Evolutionary conservation across 2,113 vertebrate species (phyloP).

Genomic region (Sinocyclocheilus rhinocerous): DNA sequence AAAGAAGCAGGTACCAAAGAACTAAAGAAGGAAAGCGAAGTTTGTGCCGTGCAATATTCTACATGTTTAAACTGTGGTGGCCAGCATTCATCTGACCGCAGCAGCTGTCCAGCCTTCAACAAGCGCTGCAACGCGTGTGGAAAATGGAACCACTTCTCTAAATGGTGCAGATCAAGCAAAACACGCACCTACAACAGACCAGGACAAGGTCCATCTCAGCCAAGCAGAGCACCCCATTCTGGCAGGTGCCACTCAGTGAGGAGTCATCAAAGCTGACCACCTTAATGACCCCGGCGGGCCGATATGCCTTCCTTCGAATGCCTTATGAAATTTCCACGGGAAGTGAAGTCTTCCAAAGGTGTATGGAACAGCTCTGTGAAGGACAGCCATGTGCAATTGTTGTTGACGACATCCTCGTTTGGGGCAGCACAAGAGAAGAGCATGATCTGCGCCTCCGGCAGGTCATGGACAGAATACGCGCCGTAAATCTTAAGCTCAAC

Average conservation of each 20-base stretch:
- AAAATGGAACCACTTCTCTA: background rate
- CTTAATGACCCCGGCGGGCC: slow-evolving; percentile 27
- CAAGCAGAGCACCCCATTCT: slow-evolving; percentile 4
- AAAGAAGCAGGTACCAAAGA: background rate
- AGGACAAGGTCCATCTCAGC: background rate
- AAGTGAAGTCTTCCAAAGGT: slow-evolving; percentile 35
- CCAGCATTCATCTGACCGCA: background rate
- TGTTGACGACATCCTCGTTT: slow-evolving; percentile 11
- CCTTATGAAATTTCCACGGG: slow-evolving; percentile 22
- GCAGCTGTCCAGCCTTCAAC: background rate
- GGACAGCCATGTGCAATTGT: slow-evolving; percentile 6
- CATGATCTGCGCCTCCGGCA: background rate
- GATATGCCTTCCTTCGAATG: slow-evolving; percentile 18
- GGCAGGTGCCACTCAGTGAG: slow-evolving; percentile 24
- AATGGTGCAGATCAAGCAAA: background rate
- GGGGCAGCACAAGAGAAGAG: slow-evolving; percentile 9
- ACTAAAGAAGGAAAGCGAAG: background rate
- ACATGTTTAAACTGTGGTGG: no score
- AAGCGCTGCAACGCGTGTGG: background rate
- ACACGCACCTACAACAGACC: background rate
- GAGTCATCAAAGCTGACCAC: slow-evolving; percentile 14
- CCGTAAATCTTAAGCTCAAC: slow-evolving; percentile 10
- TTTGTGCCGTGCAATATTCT: no score
- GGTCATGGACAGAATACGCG: slow-evolving; percentile 3
- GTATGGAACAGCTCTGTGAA: slow-evolving; percentile 30